Evolutionary conservation across 2,888 invertebrate species (phyloP).

Genomic region (Girardia tigrina): DNA sequence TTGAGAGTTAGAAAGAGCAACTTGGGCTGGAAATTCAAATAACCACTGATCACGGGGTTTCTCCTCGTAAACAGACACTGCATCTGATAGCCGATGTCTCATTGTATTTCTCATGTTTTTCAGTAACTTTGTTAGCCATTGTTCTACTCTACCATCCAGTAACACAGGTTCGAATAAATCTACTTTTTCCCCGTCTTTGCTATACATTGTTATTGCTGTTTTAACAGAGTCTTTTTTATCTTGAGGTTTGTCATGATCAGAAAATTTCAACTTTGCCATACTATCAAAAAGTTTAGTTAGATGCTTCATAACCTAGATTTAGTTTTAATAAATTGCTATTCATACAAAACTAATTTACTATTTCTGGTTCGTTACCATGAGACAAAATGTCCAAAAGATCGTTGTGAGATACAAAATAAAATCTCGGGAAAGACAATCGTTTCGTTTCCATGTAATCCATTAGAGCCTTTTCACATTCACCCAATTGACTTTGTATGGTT

Average conservation of each 20-base stretch:
- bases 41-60: conserved; percentile 86
- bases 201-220: conserved; percentile 68
- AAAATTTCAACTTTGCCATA: conserved; percentile 27
- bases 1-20: conserved; percentile 80
- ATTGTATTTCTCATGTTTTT: conserved; percentile 69
- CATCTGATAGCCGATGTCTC: conserved; percentile 68
- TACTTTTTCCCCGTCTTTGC: conserved; percentile 84
- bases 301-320: conserved; percentile 55
- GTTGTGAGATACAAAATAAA: conserved; percentile 89
- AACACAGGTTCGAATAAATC: conserved; percentile 65
- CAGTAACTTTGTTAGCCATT: conserved; percentile 77
- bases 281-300: conserved; percentile 83
- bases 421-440: conserved; percentile 79
- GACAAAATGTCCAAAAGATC: conserved; percentile 83
- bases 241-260: neutral
- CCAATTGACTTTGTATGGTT: conserved; percentile 66
- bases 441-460: conserved; percentile 93
- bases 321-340: neutral
- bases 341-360: conserved; percentile 24
- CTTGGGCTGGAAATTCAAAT: conserved; percentile 87
- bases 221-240: conserved; percentile 43
- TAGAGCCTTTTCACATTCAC: conserved; percentile 82
- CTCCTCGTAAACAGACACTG: conserved; percentile 74
- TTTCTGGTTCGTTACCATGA: conserved; percentile 77
- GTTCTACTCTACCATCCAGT: conserved; percentile 69